Percentiles rank a stretch among this genome's conserved stretches.
Conservation (phyloP, 2,113 vertebrate genomes). For the Mormyrus lacerda region DNA sequence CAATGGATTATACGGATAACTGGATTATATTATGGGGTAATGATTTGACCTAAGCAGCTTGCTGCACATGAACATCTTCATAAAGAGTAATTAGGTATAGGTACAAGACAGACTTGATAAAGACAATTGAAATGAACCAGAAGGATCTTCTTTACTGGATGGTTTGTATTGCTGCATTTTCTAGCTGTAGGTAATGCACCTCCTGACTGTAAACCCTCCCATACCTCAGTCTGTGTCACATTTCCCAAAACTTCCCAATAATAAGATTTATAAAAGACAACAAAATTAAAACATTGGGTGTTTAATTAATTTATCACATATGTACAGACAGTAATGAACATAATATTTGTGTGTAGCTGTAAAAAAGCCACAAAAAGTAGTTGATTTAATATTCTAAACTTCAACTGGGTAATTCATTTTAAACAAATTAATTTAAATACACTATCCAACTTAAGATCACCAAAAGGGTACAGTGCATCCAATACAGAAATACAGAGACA, state of each 20-base stretch:
- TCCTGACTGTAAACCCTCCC: background rate
- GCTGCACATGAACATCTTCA: background rate
- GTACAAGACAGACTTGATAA: background rate
- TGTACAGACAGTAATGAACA: background rate
- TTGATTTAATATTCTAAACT: background rate
- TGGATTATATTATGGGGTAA: background rate
- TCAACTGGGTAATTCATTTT: background rate
- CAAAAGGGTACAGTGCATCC: background rate
- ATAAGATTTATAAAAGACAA: background rate
- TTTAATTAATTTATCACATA: background rate
- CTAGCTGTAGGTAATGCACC: background rate
- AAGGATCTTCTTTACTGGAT: background rate
- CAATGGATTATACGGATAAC: too few relatives aligned
- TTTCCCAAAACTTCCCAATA: background rate
- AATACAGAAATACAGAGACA: background rate
- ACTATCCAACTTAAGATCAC: background rate
- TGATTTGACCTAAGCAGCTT: background rate
- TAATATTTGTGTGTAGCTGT: background rate
- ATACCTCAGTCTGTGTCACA: too few relatives aligned
- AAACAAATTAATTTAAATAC: background rate
- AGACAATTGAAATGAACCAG: background rate
- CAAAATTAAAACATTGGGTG: background rate
- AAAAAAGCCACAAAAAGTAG: background rate
- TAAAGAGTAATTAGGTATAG: background rate
- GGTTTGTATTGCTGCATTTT: background rate